Percentiles rank a stretch among this genome's conserved stretches.
Conservation (phyloP, 2,797 vertebrate species). For the Lacerta agilis region DNA sequence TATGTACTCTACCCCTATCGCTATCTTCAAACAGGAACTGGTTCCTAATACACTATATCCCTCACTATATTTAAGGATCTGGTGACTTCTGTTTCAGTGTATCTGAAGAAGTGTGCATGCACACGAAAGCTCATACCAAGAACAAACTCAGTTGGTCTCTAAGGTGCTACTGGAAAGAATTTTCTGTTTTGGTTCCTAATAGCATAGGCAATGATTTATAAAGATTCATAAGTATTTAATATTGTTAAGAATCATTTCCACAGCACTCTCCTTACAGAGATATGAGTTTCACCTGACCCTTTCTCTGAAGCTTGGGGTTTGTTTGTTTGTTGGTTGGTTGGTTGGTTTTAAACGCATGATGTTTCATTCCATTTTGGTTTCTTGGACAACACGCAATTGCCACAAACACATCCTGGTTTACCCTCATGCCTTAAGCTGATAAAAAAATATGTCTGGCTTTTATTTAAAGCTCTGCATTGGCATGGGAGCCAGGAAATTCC, state of each 20-base stretch:
- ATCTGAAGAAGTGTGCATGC: no score
- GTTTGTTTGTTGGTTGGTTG: no score
- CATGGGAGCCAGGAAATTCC: conserved; percentile 44
- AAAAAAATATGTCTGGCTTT: background rate
- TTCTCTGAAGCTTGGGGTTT: background rate
- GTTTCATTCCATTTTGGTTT: background rate
- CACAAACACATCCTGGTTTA: conserved; percentile 26
- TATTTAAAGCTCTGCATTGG: conserved; percentile 55
- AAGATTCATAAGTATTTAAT: background rate
- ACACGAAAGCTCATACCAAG: no score
- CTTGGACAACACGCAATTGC: background rate
- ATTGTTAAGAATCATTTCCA: background rate
- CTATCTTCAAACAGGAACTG: no score
- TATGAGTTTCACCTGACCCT: background rate
- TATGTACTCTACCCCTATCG: no score
- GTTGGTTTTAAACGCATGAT: background rate
- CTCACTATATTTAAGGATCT: no score
- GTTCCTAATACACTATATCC: background rate
- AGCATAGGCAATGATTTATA: background rate
- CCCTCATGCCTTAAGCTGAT: conserved; percentile 44
- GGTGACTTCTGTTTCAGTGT: no score
- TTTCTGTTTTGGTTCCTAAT: no score
- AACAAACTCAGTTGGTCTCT: no score
- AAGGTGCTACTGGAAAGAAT: no score
- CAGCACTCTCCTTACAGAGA: background rate